phyloP scores from a whole-genome alignment of 2,888 invertebrate species.

The Ischnura elegans region DNA sequence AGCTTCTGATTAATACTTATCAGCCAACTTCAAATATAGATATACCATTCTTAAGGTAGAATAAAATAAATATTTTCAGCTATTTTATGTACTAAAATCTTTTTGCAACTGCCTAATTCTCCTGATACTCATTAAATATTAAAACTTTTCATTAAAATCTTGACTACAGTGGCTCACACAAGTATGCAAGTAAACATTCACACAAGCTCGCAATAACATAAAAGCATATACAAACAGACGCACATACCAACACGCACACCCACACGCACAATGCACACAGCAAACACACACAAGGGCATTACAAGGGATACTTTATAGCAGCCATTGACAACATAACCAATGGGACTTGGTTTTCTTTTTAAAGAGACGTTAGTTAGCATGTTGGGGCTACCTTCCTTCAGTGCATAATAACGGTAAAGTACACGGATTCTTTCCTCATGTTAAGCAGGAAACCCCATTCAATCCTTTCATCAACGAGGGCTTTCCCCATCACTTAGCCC shows the following conservation, averaged over 20 bases:
- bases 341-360: conserved; percentile 8
- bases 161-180: conserved; percentile 66
- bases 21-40: conserved; percentile 64
- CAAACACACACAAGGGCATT: conserved; percentile 54
- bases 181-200: conserved; percentile 58
- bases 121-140: conserved; percentile 57
- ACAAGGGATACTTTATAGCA: conserved; percentile 62
- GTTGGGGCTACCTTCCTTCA: conserved; percentile 55
- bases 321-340: conserved; percentile 64
- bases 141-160: conserved; percentile 63
- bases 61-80: conserved; percentile 67
- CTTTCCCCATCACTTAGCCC: conserved; percentile 41
- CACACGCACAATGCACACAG: conserved; percentile 53
- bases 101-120: conserved; percentile 43
- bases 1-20: conserved; percentile 66
- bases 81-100: conserved; percentile 66
- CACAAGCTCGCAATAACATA: conserved; percentile 65
- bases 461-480: conserved; percentile 44
- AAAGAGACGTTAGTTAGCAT: conserved; percentile 52
- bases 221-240: conserved; percentile 66
- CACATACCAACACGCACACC: conserved; percentile 42
- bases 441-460: conserved; percentile 53
- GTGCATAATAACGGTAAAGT: conserved; percentile 63
- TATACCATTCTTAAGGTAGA: conserved; percentile 66
- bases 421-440: conserved; percentile 58